Percentiles rank a stretch among this genome's conserved stretches.
These are phyloP conservation scores for Drosophila atripex DNA, from an alignment of 2,888 invertebrate genomes.

Conservation along the genomic window DNA sequence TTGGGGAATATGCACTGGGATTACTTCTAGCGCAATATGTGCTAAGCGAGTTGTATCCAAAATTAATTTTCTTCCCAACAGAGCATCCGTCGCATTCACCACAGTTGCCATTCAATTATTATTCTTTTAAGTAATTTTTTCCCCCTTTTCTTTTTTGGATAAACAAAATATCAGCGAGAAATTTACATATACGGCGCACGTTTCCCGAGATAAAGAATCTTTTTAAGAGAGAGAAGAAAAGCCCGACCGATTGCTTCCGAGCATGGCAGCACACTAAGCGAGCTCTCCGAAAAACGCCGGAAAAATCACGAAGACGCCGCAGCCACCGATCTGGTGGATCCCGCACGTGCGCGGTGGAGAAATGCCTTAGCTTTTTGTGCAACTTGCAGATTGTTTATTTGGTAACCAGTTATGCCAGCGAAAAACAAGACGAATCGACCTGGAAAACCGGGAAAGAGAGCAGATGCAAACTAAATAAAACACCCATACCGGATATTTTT, in stretches of 20 bases:
- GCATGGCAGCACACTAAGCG: conserved; percentile 58
- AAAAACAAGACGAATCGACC: background rate
- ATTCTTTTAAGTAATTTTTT: conserved; percentile 54
- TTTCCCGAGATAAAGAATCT: conserved; percentile 50
- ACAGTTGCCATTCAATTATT: conserved; percentile 56
- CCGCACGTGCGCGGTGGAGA: conserved; percentile 30
- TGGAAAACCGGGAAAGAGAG: conserved; percentile 14
- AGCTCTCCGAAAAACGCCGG: conserved; percentile 43
- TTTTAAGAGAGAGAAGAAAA: conserved; percentile 22
- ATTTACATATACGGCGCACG: conserved; percentile 50
- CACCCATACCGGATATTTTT: background rate
- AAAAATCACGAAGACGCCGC: conserved; percentile 35
- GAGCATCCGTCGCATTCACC: conserved; percentile 24
- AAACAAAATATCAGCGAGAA: conserved; percentile 53
- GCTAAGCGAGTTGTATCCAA: conserved; percentile 13
- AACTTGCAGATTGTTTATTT: background rate
- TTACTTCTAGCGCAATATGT: conserved; percentile 16
- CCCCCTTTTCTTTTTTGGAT: conserved; percentile 33
- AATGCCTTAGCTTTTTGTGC: conserved; percentile 13
- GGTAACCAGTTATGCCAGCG: conserved; percentile 3
- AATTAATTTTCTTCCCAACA: conserved; percentile 16
- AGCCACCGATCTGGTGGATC: conserved; percentile 18
- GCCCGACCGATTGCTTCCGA: conserved; percentile 53
- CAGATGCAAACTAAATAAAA: conserved; percentile 6
- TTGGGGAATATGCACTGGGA: conserved; percentile 39